Evolutionary conservation across 2,113 vertebrate genomes (phyloP).

Genomic region (Microtus richardsoni): DNA sequence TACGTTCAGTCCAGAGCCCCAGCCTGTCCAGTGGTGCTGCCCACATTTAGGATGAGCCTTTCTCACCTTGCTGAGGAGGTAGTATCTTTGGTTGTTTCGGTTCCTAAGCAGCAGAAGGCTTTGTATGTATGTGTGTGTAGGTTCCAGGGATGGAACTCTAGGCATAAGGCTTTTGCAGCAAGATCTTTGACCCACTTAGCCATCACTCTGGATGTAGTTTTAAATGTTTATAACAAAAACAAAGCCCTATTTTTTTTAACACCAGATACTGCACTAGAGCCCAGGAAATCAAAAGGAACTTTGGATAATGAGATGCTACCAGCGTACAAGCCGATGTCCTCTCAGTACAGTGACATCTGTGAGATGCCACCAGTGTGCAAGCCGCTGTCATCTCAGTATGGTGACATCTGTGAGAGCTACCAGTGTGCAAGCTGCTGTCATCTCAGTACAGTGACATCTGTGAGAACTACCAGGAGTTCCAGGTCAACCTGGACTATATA

Average conservation of each 20-base stretch:
- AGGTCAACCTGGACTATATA: neutral
- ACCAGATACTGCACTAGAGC: neutral
- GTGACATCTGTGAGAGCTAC: too few relatives aligned
- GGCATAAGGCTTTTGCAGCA: neutral
- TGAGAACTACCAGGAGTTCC: neutral
- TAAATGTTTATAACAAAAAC: neutral
- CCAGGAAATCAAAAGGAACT: neutral
- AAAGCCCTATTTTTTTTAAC: neutral
- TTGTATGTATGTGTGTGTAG: neutral
- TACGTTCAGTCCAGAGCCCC: neutral
- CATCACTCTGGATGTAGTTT: neutral
- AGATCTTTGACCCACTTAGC: neutral
- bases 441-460: too few relatives aligned
- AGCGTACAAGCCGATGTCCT: neutral
- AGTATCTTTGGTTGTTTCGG: neutral
- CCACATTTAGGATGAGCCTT: neutral
- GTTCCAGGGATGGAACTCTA: neutral
- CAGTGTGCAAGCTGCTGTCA: neutral
- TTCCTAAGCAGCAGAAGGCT: neutral
- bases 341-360: too few relatives aligned
- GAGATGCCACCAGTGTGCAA: too few relatives aligned
- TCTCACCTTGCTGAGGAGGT: neutral
- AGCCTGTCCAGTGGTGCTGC: neutral
- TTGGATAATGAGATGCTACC: neutral
- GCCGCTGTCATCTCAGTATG: rapidly evolving